These are phyloP conservation scores for Sinelater perroti DNA, from an alignment of 2,888 invertebrate species.

Conservation along the genomic window DNA sequence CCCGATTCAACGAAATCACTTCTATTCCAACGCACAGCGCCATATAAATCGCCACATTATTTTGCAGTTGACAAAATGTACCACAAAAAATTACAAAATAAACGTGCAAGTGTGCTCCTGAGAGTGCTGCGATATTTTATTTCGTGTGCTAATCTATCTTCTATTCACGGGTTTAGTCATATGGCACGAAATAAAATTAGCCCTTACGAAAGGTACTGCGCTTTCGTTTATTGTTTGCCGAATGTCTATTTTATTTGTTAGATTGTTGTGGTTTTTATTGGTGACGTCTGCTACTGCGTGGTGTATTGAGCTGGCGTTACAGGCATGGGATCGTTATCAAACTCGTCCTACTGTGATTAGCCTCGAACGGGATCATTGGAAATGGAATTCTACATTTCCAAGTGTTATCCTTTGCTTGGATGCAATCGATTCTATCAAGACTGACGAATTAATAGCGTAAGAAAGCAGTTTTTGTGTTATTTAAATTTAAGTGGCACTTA, in stretches of 20 bases:
- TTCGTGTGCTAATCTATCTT: conserved; percentile 46
- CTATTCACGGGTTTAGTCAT: conserved; percentile 53
- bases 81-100: conserved; percentile 12
- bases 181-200: conserved; percentile 46
- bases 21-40: conserved; percentile 15
- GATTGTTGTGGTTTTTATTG: conserved; percentile 48
- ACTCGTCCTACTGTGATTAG: conserved; percentile 51
- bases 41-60: conserved; percentile 23
- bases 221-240: too few relatives aligned
- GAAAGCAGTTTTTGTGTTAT: too few relatives aligned
- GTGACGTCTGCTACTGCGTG: conserved; percentile 41
- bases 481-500: neutral
- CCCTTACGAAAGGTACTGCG: conserved; percentile 48
- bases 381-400: conserved; percentile 51
- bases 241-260: conserved; percentile 31
- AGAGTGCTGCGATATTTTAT: conserved; percentile 35
- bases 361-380: conserved; percentile 48
- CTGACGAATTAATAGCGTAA: conserved; percentile 21
- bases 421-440: conserved; percentile 18
- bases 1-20: conserved; percentile 17
- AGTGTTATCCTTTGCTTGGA: conserved; percentile 52
- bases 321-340: conserved; percentile 49
- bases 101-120: conserved; percentile 3
- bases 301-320: conserved; percentile 45
- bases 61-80: conserved; percentile 16